These are phyloP conservation scores for Phoebastria nigripes DNA, from an alignment of 2,797 vertebrate species.

Conservation along the genomic window DNA sequence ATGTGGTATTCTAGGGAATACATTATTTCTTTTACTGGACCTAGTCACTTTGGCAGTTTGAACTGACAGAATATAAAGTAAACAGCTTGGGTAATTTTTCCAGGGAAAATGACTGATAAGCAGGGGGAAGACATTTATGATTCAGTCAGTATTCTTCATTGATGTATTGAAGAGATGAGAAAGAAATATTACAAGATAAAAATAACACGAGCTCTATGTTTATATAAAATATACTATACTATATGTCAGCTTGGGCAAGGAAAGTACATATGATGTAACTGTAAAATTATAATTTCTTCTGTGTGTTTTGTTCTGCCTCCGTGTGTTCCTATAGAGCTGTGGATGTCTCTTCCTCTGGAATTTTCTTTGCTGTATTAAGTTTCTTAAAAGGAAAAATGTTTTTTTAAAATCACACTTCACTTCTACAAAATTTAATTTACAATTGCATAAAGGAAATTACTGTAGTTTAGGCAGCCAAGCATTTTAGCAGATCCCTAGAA, in stretches of 20 bases:
- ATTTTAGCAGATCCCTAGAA: constrained; percentile 48
- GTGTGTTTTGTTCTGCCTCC: not conserved
- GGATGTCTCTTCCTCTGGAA: not conserved
- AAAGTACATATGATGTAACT: not conserved
- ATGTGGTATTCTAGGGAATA: not conserved
- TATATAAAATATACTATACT: not conserved
- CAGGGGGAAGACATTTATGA: not conserved
- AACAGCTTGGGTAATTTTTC: not conserved
- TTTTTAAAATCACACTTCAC: not conserved
- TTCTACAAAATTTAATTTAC: constrained; percentile 50
- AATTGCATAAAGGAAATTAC: constrained; percentile 47
- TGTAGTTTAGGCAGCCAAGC: constrained; percentile 52
- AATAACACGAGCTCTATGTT: not conserved
- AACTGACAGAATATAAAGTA: constrained; percentile 1
- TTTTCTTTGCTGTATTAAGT: constrained; percentile 26
- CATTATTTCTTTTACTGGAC: constrained; percentile 18
- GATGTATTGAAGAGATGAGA: not conserved
- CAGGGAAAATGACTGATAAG: not conserved
- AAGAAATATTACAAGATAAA: not conserved
- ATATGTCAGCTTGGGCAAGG: not conserved
- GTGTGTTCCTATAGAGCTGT: not conserved
- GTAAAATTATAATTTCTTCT: not conserved
- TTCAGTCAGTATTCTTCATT: not conserved
- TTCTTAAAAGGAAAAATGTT: not conserved
- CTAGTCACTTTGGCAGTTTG: not conserved